Evolutionary conservation across 2,888 invertebrate species (phyloP).

Genomic region (Sipha maydis): DNA sequence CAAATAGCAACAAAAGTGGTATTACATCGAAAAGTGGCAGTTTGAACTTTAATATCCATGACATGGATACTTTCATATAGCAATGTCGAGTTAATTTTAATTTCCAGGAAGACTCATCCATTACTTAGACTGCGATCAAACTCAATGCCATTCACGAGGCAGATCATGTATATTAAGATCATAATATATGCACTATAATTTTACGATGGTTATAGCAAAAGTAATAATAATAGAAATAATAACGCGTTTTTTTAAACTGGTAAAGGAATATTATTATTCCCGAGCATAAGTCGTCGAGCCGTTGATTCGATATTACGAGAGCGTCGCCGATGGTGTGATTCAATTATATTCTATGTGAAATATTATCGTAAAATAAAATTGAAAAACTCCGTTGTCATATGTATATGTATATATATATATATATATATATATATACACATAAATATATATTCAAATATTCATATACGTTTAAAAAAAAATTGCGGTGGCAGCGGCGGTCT

Average conservation of each 20-base stretch:
- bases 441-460: too few species aligned
- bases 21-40: too few species aligned
- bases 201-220: too few species aligned
- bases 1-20: too few species aligned
- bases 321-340: not conserved
- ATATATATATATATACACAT: too few species aligned
- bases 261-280: not conserved
- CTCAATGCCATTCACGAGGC: too few species aligned
- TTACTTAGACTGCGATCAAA: too few species aligned
- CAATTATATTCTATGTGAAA: not conserved
- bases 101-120: not conserved
- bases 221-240: too few species aligned
- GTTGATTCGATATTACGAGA: not conserved
- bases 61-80: not conserved
- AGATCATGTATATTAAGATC: too few species aligned
- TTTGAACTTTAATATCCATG: not conserved
- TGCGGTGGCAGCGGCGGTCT: not conserved
- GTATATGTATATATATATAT: not conserved
- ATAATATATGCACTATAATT: too few species aligned
- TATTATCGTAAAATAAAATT: constrained; percentile 13
- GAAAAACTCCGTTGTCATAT: not conserved
- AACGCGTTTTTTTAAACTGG: not conserved
- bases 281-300: not conserved
- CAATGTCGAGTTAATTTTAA: not conserved
- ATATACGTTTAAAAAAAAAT: too few species aligned